Base-by-base conservation (phyloP, 2,888 invertebrate species). In the Ophioninae sp. region DNA sequence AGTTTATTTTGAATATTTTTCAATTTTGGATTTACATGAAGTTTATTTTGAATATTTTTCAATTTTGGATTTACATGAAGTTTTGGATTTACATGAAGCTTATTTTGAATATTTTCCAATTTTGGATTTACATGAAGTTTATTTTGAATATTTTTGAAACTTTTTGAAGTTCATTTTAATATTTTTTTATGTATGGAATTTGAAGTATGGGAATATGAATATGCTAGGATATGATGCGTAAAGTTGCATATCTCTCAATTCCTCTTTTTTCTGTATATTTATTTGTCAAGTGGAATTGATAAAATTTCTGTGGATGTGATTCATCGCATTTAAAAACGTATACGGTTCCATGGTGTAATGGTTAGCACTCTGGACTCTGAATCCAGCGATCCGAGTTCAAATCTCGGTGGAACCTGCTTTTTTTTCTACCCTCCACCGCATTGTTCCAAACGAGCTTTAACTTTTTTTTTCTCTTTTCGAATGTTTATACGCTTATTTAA, bases 341-440 rank as follows among this genome's bases (percentile, higher is more conserved):
- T 58, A 20, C 56, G 94, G 94, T 94, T 93, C 94, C 94, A 94
- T 94, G 94, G 94, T 95, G 94, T 95, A 95, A 95, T 94, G 95
- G 95, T 95, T 95, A 95, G 95, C 95, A 95, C 95, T 95, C 84
- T 95, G 95, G 95, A 95, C 95, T 95, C 94, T 95, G 95, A 95
- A 95, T 95, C 95, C 95, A 95, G 95, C 95, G 95, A 95, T 95
- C 95, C 95, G 95, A 95, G 95, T 95, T 95, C 95, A 95, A 95
- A 95, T 95, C 95, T 95, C 95, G 95, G 95, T 95, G 95, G 95
- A 94, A 95, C 95, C 95, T 90, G 64, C 95, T 95, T 95, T 95
- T 94, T 30, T 95, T 94, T 44, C 59, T 10, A 51, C 51, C 10
- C 56, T n/a, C 13, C 44, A 20, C 13, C 20, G 20, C 8, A 30